A percentile compares a stretch with the other conserved stretches of the same genome.
Conservation (phyloP, 2,113 vertebrate species). For the Engraulis encrasicolus region DNA sequence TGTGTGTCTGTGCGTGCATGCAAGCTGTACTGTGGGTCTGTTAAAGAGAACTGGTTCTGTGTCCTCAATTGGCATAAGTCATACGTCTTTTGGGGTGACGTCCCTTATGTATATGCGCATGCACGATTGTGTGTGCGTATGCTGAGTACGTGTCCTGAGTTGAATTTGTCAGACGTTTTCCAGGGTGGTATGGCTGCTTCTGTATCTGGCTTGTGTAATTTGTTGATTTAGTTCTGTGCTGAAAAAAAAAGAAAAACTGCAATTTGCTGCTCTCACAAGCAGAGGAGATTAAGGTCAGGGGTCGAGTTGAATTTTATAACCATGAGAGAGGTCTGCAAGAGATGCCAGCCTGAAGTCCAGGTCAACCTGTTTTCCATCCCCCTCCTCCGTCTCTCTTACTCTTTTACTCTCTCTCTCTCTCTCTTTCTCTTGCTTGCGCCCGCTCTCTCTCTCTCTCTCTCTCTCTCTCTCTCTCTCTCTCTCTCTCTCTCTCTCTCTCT, state of each 20-base stretch:
- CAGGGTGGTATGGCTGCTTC: background rate
- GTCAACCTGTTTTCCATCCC: background rate
- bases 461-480: slow-evolving; percentile 1
- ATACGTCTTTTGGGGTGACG: background rate
- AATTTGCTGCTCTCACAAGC: background rate
- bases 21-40: background rate
- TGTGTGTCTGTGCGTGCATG: background rate
- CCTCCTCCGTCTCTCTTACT: background rate
- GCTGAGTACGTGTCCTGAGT: background rate
- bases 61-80: slow-evolving; percentile 11
- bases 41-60: background rate
- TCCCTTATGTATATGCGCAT: too few species aligned
- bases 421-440: background rate
- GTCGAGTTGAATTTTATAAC: background rate
- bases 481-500: background rate
- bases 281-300: background rate
- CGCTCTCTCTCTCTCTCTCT: background rate
- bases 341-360: background rate
- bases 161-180: background rate
- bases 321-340: slow-evolving; percentile 9
- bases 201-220: background rate
- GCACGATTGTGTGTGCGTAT: too few species aligned
- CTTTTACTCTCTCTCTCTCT: background rate
- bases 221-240: slow-evolving; percentile 4
- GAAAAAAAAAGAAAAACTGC: too few species aligned